Percentiles rank a stretch among this genome's conserved stretches.
Evolutionary conservation across 2,113 vertebrate species (phyloP).

Genomic region (Gobio gobio): DNA sequence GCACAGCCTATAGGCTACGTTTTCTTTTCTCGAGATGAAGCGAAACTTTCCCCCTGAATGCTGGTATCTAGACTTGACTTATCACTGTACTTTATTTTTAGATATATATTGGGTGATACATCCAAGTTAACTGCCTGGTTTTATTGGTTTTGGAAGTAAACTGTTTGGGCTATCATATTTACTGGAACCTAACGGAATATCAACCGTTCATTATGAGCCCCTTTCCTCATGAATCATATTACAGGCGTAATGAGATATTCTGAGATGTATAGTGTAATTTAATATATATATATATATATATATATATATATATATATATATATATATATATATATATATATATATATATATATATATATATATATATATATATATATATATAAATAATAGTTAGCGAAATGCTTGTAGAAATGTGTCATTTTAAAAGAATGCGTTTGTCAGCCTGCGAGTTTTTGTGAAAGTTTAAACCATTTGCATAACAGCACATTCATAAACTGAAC

Average conservation of each 20-base stretch:
- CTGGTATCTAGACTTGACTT: neutral
- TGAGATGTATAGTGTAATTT: neutral
- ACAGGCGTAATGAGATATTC: neutral
- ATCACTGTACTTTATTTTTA: neutral
- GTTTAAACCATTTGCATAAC: neutral
- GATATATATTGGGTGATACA: neutral
- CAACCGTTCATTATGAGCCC: slow-evolving; percentile 42
- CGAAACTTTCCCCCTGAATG: neutral
- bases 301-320: too few relatives aligned
- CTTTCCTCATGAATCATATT: neutral
- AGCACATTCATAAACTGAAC: slow-evolving; percentile 12
- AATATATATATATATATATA: too few relatives aligned
- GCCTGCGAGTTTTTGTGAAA: neutral
- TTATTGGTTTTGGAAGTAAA: neutral
- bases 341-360: too few relatives aligned
- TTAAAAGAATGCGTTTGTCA: neutral
- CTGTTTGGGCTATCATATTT: slow-evolving; percentile 67
- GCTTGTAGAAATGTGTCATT: neutral
- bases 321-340: too few relatives aligned
- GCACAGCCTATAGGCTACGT: neutral
- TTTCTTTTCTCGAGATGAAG: neutral
- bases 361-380: too few relatives aligned
- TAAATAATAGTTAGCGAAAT: neutral
- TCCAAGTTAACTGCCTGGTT: neutral
- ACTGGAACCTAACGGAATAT: slow-evolving; percentile 74